A percentile compares a stretch with the other conserved stretches of the same genome.
Evolutionary conservation across 2,797 vertebrate species (phyloP).

Genomic region (Crocidura indochinensis): DNA sequence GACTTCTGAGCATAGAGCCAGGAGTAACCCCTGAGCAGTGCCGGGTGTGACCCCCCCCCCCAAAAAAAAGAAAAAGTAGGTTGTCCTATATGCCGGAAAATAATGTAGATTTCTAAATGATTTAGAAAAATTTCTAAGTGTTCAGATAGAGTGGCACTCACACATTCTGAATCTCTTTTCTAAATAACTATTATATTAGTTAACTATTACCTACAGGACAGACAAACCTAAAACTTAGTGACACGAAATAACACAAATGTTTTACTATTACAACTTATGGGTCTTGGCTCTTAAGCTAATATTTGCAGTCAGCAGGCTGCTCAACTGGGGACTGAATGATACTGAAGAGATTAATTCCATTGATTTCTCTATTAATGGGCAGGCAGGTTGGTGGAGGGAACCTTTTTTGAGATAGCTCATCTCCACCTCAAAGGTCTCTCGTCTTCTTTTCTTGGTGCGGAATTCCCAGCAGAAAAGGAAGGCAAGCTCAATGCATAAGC

Average conservation of each 20-base stretch:
- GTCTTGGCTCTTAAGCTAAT: conserved; percentile 5
- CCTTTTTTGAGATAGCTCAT: background rate
- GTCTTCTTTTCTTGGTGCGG: background rate
- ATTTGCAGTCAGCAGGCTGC: conserved; percentile 12
- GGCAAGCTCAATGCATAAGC: background rate
- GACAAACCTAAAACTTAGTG: background rate
- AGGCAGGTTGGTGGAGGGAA: background rate
- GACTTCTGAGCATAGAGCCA: too few relatives aligned
- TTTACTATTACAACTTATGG: conserved; percentile 31
- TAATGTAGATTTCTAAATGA: too few relatives aligned
- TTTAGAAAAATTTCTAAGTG: too few relatives aligned
- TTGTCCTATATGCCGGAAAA: too few relatives aligned
- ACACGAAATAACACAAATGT: background rate
- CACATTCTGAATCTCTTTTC: too few relatives aligned
- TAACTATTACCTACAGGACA: too few relatives aligned
- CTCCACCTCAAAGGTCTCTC: conserved; percentile 10
- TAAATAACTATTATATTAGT: too few relatives aligned
- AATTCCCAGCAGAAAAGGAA: background rate
- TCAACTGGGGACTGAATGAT: background rate
- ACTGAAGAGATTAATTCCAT: background rate
- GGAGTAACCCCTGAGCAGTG: too few relatives aligned
- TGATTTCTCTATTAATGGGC: background rate
- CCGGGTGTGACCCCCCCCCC: too few relatives aligned
- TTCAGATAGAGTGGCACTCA: too few relatives aligned
- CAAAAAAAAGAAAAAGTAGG: too few relatives aligned